Evolutionary conservation across 2,113 vertebrate species (phyloP), one percentile per base, ranked within the genome.

Genomic region (Callithrix jacchus): DNA sequence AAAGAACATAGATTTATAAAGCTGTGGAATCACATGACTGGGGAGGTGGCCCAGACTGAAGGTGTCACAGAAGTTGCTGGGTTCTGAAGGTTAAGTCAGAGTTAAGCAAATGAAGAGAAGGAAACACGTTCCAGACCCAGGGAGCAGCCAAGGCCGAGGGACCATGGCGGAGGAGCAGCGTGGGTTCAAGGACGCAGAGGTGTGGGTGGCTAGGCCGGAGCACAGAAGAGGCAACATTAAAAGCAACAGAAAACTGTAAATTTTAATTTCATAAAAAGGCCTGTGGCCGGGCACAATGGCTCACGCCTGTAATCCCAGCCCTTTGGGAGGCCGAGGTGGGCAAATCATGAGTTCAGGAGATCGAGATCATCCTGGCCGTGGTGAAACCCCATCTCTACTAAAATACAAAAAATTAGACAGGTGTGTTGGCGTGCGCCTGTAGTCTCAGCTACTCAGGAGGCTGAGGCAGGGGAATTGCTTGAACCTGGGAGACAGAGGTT

Each of bases 151-250:
- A 1, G 35, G 37, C 79, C 96, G 56, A 94, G 73, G 61, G 4
- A 17, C 58, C n/a, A 42, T 47, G 40, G 83, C 0, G 0, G 35
- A 6, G 70, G 40, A 32, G 21, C 64, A 23, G 32, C 21, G 56
- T 32, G 45, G 42, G 47, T 4, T 21, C 76, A 47, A 68, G 64
- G 25, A 23, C 1, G 40, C 21, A 13, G 10, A 45, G 25, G 8
- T 0, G 8, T 0, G 16, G 14, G 3, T 17, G 0, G 12, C 37
- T 42, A n/a, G 40, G 25, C n/a, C 0, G 3, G 16, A 71, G 71
- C 45, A 23, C 42, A 12, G 54, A 61, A 64, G 45, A 71, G 73
- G 40, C 27, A 13, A 45, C 17, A 35, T 74, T 64, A 49, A 37
- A 88, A 73, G 47, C 52, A n/a, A 74, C 23, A 70, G 76, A 45